Evolutionary conservation across 2,888 invertebrate species (phyloP).

Genomic region (Venustoraphidia nigricollis): DNA sequence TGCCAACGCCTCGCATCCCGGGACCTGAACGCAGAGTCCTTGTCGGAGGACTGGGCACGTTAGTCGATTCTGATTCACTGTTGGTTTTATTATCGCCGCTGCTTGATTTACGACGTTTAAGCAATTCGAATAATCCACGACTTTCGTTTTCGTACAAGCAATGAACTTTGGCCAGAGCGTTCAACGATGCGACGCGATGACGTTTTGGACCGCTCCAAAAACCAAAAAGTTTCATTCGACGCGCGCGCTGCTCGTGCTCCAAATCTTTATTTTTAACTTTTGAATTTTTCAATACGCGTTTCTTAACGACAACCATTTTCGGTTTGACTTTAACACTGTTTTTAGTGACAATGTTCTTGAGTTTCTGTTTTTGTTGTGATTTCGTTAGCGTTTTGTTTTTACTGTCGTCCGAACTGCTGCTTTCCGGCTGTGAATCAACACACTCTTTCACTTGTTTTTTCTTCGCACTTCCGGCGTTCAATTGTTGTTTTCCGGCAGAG

Average conservation of each 20-base stretch:
- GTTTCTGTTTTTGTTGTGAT: background rate
- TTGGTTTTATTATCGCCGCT: conserved; percentile 31
- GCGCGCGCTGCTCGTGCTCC: conserved; percentile 16
- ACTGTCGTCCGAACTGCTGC: background rate
- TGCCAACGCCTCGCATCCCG: conserved; percentile 51
- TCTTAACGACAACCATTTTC: conserved; percentile 9
- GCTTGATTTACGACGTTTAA: conserved; percentile 37
- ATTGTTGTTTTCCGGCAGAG: conserved; percentile 16
- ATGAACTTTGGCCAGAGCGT: conserved; percentile 80
- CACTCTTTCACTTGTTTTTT: background rate
- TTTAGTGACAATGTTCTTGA: conserved; percentile 7
- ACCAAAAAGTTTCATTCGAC: conserved; percentile 43
- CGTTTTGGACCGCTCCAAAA: conserved; percentile 68
- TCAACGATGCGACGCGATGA: conserved; percentile 75
- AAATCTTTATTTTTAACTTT: background rate
- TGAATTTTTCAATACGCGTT: conserved; percentile 8
- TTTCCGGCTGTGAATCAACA: background rate
- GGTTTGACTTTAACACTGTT: conserved; percentile 11
- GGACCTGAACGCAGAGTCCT: conserved; percentile 55
- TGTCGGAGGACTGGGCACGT: conserved; percentile 18
- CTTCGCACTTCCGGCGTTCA: conserved; percentile 11
- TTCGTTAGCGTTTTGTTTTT: background rate
- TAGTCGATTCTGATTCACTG: conserved; percentile 27
- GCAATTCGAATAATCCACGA: conserved; percentile 39
- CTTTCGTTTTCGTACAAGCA: conserved; percentile 83